Evolutionary conservation across 1,140 invertebrate species (phyloP), one percentile per base, ranked within the genome.

Genomic region (Maconellicoccus hirsutus): DNA sequence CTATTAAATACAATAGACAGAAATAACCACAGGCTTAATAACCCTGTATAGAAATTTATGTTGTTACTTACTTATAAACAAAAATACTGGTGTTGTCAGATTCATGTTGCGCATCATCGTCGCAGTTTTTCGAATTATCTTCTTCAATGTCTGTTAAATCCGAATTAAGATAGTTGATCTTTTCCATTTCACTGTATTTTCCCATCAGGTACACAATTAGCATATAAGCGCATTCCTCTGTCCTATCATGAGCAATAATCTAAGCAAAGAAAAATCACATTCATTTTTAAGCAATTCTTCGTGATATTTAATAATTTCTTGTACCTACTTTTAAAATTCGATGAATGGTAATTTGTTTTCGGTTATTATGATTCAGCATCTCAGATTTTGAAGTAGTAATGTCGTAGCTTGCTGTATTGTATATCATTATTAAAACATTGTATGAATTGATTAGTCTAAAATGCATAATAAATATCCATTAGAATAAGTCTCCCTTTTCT

Each of bases 31-130:
- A n/a, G n/a, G n/a, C n/a, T n/a, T n/a, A n/a, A n/a, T n/a, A n/a
- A n/a, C n/a, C n/a, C n/a, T n/a, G n/a, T n/a, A n/a, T n/a, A n/a
- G n/a, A n/a, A n/a, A n/a, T n/a, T n/a, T n/a, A n/a, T n/a, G n/a
- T n/a, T n/a, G n/a, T 33, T 27, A 59, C 12, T 59, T 33, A 76
- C 76, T 72, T 75, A 71, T 75, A 77, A 22, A 77, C 73, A 66
- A 76, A 74, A 70, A 76, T 76, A 71, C 75, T 76, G 14, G 75
- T 75, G 69, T 76, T 75, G 33, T 77, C 75, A 6, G 73, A 73
- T 69, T 70, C 39, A 7, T 71, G 72, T 7, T 38, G 23, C 33
- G n/a, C 59, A 61, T 74, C 42, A 6, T 75, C 74, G 2, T 74
- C 74, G 10, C 72, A 73, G 10, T 61, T 27, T 7, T 21, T 12